phyloP scores from a whole-genome alignment of 1,140 invertebrate genomes.

The Hirudo medicinalis region DNA sequence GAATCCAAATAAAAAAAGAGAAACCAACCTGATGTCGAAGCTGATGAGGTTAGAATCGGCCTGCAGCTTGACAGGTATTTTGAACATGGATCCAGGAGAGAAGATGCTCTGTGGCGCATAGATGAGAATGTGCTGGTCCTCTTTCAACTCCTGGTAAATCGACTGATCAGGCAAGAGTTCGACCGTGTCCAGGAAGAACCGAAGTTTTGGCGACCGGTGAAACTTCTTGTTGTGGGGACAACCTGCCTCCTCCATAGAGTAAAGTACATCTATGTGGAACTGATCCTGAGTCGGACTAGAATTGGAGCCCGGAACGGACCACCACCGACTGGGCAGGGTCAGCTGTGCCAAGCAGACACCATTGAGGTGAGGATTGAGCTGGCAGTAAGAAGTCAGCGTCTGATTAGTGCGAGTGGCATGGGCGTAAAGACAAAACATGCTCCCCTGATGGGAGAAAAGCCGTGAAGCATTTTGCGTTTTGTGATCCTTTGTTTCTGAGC shows the following conservation, averaged over 20 bases:
- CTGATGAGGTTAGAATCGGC: slow-evolving; percentile 50
- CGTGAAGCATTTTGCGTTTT: neutral
- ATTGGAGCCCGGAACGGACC: neutral
- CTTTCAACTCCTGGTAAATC: slow-evolving; percentile 63
- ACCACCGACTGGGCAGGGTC: slow-evolving; percentile 9
- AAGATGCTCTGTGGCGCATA: slow-evolving; percentile 66
- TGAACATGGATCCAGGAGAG: slow-evolving; percentile 68
- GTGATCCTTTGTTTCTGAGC: neutral
- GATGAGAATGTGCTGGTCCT: slow-evolving; percentile 62
- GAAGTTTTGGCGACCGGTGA: slow-evolving; percentile 43
- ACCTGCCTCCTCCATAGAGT: slow-evolving; percentile 9
- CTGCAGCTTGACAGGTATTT: slow-evolving; percentile 71
- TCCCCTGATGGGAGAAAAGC: neutral
- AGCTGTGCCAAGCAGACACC: slow-evolving; percentile 5
- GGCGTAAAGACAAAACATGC: neutral
- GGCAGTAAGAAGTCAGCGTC: slow-evolving; percentile 8
- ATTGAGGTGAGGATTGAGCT: neutral
- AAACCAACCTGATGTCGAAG: slow-evolving; percentile 61
- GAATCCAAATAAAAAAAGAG: neutral
- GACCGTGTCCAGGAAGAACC: slow-evolving; percentile 36
- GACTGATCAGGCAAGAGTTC: slow-evolving; percentile 60
- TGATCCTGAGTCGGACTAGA: neutral
- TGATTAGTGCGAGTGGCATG: slow-evolving; percentile 6
- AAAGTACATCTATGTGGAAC: neutral
- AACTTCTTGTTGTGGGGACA: slow-evolving; percentile 48